These are phyloP conservation scores for Tricholaema leucomelas DNA, from an alignment of 2,113 vertebrate species.

Conservation along the genomic window DNA sequence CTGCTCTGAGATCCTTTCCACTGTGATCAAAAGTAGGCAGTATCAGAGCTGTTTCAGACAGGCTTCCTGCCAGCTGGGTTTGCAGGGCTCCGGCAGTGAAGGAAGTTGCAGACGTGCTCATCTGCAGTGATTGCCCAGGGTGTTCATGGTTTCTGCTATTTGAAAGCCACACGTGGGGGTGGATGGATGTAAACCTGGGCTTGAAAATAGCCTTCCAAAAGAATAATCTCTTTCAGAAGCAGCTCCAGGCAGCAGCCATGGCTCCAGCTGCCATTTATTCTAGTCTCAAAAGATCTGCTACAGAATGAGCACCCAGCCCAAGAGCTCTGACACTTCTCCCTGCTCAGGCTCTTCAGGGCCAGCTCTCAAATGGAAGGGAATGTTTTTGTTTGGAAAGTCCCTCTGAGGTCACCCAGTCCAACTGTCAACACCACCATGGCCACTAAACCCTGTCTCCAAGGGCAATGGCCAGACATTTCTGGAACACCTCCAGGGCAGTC, in stretches of 20 bases:
- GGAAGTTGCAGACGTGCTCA: constrained; percentile 19
- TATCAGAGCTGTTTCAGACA: neutral
- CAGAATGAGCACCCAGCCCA: accelerated
- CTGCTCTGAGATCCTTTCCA: constrained; percentile 33
- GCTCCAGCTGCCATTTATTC: neutral
- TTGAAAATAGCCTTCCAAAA: accelerated
- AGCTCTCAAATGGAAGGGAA: neutral
- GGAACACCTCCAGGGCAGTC: no score
- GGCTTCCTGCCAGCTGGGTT: neutral
- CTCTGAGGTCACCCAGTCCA: no score
- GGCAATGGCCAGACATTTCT: no score
- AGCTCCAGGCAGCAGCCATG: neutral
- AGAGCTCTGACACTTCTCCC: neutral
- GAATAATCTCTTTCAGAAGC: neutral
- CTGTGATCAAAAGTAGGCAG: constrained; percentile 24
- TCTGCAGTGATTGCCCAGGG: neutral
- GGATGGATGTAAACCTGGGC: neutral
- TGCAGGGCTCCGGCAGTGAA: constrained; percentile 6
- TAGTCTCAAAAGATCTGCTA: neutral
- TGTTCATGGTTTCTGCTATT: constrained; percentile 18
- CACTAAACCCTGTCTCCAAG: no score
- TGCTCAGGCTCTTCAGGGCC: neutral
- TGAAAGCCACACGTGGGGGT: neutral
- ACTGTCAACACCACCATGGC: no score
- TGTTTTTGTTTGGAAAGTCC: no score